These are phyloP conservation scores for Tragelaphus imberbis DNA, from an alignment of 2,113 vertebrate genomes.

Conservation along the genomic window DNA sequence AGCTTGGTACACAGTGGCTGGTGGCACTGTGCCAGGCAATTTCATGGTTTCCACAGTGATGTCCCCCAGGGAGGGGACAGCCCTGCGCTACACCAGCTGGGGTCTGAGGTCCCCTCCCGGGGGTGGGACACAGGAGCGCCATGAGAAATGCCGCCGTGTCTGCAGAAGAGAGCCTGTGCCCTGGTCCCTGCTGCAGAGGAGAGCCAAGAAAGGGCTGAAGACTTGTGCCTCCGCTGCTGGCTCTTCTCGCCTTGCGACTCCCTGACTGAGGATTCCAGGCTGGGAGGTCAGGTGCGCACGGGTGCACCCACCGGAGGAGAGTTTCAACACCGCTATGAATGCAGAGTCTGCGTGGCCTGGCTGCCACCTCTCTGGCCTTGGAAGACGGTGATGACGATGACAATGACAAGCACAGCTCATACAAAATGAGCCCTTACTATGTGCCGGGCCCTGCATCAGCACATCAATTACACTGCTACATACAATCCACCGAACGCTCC, in stretches of 20 bases:
- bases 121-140: not conserved
- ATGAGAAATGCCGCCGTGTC: accelerated
- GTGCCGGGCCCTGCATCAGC: accelerated
- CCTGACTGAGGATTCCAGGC: not conserved
- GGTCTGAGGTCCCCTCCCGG: too few relatives aligned
- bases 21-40: not conserved
- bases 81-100: not conserved
- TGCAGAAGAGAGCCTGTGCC: not conserved
- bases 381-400: not conserved
- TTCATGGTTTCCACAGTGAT: not conserved
- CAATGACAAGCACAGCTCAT: accelerated
- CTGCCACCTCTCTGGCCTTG: not conserved
- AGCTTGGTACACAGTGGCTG: not conserved
- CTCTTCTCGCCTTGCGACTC: not conserved
- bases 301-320: too few relatives aligned
- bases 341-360: not conserved
- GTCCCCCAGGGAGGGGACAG: not conserved
- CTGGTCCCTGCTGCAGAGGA: not conserved
- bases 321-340: not conserved
- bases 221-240: not conserved
- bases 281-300: accelerated
- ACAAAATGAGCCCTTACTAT: accelerated
- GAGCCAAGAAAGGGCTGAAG: not conserved
- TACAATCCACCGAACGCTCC: not conserved
- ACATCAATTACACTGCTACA: accelerated